Evolutionary conservation across 2,113 vertebrate genomes (phyloP).

Genomic region (Diphyllodes magnificus): DNA sequence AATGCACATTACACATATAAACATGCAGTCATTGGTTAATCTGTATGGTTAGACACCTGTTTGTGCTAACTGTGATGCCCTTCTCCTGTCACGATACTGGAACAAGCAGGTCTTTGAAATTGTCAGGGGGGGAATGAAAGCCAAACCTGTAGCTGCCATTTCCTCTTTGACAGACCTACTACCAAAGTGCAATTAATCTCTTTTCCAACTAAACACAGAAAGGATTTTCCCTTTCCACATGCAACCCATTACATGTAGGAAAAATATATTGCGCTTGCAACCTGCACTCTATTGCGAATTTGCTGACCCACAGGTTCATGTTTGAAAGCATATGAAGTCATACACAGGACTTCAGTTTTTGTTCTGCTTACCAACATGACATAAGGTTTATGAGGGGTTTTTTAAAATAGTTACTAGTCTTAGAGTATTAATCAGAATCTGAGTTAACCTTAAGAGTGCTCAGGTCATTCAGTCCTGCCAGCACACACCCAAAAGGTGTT

Average conservation of each 20-base stretch:
- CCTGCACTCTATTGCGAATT: neutral
- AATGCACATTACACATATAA: slow-evolving; percentile 12
- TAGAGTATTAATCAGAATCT: neutral
- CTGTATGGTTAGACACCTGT: neutral
- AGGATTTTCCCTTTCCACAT: neutral
- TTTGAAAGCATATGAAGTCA: neutral
- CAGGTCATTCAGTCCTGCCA: neutral
- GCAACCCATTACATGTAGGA: neutral
- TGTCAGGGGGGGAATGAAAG: neutral
- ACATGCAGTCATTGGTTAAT: slow-evolving; percentile 14
- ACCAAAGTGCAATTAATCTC: neutral
- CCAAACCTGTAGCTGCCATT: neutral
- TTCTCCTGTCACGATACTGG: neutral
- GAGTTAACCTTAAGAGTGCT: neutral
- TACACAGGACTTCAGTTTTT: rapidly evolving
- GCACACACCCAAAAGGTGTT: neutral
- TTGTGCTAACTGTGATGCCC: neutral
- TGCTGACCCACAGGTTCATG: neutral
- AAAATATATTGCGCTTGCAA: neutral
- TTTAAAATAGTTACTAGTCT: neutral
- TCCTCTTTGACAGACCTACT: neutral
- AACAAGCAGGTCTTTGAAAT: neutral
- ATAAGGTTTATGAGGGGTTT: neutral
- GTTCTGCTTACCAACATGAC: neutral
- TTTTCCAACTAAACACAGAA: neutral